Conservation (phyloP, 2,797 vertebrate species). For the Euphonia xanthogaster region DNA sequence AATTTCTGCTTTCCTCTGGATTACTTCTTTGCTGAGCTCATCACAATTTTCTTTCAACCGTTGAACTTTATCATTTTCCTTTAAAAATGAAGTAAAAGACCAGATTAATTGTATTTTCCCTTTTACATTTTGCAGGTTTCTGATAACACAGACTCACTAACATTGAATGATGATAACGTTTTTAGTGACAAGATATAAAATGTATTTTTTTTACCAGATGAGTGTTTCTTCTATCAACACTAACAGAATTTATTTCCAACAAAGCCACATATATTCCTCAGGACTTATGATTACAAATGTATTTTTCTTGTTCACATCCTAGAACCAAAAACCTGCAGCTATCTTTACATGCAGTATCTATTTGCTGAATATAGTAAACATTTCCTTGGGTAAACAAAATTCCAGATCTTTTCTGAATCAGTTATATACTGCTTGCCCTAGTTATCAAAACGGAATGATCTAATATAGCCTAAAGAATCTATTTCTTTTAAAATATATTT, state of each 20-base stretch:
- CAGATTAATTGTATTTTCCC: background rate
- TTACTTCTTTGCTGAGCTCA: constrained; percentile 84
- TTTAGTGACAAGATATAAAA: background rate
- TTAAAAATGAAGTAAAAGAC: constrained; percentile 32
- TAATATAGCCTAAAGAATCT: background rate
- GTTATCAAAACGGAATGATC: background rate
- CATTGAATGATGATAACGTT: background rate
- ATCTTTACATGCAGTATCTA: background rate
- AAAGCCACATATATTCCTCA: background rate
- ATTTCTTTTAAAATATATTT: background rate
- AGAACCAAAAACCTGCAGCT: background rate
- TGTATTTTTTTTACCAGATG: background rate
- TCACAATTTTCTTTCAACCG: constrained; percentile 82
- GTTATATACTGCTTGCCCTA: background rate
- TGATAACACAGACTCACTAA: background rate
- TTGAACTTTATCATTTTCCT: constrained; percentile 81
- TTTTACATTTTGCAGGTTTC: background rate
- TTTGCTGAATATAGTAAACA: background rate
- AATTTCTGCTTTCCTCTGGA: constrained; percentile 83
- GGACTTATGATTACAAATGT: background rate
- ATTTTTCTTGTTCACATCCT: background rate
- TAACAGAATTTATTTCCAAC: background rate
- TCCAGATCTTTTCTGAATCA: background rate
- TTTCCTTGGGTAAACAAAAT: background rate
- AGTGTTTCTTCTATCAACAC: background rate